A percentile compares a stretch with the other conserved stretches of the same genome.
phyloP scores from a whole-genome alignment of 1,140 invertebrate species.

The Araneus ventricosus region DNA sequence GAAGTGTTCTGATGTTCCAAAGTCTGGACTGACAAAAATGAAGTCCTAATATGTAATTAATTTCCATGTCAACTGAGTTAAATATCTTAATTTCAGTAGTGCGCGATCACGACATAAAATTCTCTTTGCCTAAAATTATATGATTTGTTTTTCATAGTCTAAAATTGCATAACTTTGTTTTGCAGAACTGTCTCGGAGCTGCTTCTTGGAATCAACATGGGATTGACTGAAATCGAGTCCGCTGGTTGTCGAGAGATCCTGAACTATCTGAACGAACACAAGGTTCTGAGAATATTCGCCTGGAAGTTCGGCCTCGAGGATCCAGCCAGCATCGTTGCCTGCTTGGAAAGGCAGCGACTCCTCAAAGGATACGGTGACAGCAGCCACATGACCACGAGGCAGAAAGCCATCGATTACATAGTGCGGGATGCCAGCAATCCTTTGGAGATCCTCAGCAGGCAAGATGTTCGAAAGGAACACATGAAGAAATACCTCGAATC shows the following conservation, averaged over 20 bases:
- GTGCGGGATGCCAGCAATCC: slow-evolving; percentile 67
- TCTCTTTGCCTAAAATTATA: no score
- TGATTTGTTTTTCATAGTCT: no score
- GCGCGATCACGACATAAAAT: no score
- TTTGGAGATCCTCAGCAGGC: slow-evolving; percentile 63
- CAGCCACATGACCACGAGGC: slow-evolving; percentile 63
- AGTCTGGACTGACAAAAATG: no score
- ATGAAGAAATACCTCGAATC: slow-evolving; percentile 73
- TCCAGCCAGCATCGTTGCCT: slow-evolving; percentile 67
- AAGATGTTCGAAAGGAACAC: slow-evolving; percentile 69
- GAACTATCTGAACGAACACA: slow-evolving; percentile 68
- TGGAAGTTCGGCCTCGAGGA: slow-evolving; percentile 72
- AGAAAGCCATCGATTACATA: slow-evolving; percentile 71
- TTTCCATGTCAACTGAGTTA: no score
- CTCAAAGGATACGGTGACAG: slow-evolving; percentile 70
- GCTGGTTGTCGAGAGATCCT: slow-evolving; percentile 66
- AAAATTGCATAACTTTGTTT: background rate
- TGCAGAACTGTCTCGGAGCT: no score
- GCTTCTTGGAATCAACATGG: slow-evolving; percentile 22
- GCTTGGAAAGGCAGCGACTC: slow-evolving; percentile 63
- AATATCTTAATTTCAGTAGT: no score
- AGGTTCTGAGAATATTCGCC: slow-evolving; percentile 63
- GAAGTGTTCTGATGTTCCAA: no score
- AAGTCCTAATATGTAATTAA: no score
- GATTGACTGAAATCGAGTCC: slow-evolving; percentile 61